Evolutionary conservation across 2,113 vertebrate species (phyloP), one percentile per base, ranked within the genome.

Genomic region (Kryptolebias marmoratus): DNA sequence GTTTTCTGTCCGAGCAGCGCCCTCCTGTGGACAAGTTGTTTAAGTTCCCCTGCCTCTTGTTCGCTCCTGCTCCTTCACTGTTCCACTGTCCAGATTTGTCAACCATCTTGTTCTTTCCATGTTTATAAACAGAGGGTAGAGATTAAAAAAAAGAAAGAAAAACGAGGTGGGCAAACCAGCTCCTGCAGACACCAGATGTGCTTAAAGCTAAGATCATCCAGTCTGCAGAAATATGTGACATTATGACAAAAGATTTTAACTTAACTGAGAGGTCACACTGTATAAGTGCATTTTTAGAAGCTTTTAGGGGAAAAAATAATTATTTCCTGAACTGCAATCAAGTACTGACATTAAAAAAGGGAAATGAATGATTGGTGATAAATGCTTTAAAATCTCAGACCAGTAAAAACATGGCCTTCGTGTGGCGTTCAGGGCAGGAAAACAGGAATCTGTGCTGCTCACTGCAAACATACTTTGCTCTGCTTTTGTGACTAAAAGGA

Each of bases 81-180:
- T 49, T 93, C 90, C 88, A 71, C 3, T 54, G 9, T 92, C 94
- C 93, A 44, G 75, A 45, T 67, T 92, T 94, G 94, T 14, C 5
- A 13, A 36, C 84, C 88, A 68, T 78, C 93, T 91, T 95, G 93
- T 95, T 92, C 93, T 92, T 92, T 92, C 85, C 82, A 78, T 94
- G 93, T 94, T 94, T 94, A 94, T 94, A 94, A 94, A 94, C 94
- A 94, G 78, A 84, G 70, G 77, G 58, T 62, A 84, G 77, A 82
- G 80, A 82, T 76, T 16, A 71, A 82, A 81, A 75, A 83, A 71
- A 72, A 31, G 27, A 49, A 39, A 32, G 63, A n/a, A 42, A 60
- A 73, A 65, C 49, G 60, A 86, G 68, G 54, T 58, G 61, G 42
- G 77, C 53, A 80, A 84, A 83, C 60, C 75, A 78, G 71, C 74